These are phyloP conservation scores for Pocota personata DNA, from an alignment of 2,888 invertebrate species.

Conservation along the genomic window DNA sequence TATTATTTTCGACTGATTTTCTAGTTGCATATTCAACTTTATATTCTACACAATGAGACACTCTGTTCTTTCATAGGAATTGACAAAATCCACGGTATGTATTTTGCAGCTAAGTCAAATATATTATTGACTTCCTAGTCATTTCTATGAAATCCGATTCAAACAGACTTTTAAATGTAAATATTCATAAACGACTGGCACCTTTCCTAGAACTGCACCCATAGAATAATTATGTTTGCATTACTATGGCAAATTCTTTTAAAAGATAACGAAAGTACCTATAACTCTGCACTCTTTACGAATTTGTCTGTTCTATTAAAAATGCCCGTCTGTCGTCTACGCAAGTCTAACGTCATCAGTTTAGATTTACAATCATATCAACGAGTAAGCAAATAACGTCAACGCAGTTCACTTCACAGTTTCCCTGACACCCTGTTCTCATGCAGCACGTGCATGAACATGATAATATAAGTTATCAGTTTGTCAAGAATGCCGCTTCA, in stretches of 20 bases:
- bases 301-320: no score
- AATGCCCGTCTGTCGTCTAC: background rate
- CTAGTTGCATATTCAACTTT: no score
- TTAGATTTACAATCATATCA: background rate
- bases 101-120: background rate
- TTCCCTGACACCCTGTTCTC: background rate
- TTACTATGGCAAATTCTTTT: background rate
- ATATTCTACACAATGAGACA: no score
- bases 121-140: background rate
- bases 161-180: background rate
- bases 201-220: background rate
- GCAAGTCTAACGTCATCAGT: background rate
- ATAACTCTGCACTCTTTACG: no score
- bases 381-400: background rate
- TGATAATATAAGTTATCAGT: constrained; percentile 6
- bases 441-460: constrained; percentile 23
- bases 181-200: background rate
- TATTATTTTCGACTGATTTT: no score
- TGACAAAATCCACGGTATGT: no score
- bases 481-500: constrained; percentile 14
- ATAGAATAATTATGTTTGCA: background rate
- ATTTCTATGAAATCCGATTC: background rate
- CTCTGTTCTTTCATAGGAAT: no score
- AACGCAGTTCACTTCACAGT: background rate
- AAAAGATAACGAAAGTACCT: background rate